Evolutionary conservation across 2,797 vertebrate species (phyloP), one percentile per base, ranked within the genome.

Genomic region (Loriculus beryllinus): DNA sequence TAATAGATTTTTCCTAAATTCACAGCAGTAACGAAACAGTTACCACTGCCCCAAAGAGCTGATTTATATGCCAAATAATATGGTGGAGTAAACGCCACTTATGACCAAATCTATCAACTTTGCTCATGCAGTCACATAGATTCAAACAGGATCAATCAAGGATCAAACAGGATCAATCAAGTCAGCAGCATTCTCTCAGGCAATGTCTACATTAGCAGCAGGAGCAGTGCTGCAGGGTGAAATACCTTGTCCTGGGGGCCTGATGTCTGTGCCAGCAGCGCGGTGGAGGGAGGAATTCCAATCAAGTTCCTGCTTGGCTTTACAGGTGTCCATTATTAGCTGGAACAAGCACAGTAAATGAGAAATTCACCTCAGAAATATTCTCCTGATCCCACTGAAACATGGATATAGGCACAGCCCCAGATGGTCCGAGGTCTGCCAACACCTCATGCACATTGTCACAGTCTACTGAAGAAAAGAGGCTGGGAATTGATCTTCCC

Each of bases 211-310:
- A 3, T 82, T 14, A 87, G 64, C 49, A 86, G 7, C 3, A 40
- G 57, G 60, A 83, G 40, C 25, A 43, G 86, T 3, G 1, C 54
- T 56, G 78, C 1, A 0, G 47, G 42, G 52, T 35, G 63, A 80
- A 85, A 14, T 0, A 3, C 19, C 74, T 65, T 47, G 28, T 87
- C 60, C 75, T 77, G 35, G 12, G 25, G 21, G 17, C 14, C n/a
- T 2, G 1, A 14, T 23, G 20, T 25, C 83, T 0, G 0, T 35
- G 29, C 40, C 69, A 59, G 69, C 1, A 0, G 52, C 1, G 0
- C 2, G 6, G 13, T 71, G 69, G 28, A 68, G 64, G 48, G n/a
- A 68, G 6, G 4, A 13, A 31, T 57, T 48, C 40, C 57, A 78
- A 26, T 40, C 3, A 4, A 77, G 26, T 7, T 95, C 51, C 45